Conservation (phyloP, 2,113 vertebrate genomes). For the Colinus virginianus region DNA sequence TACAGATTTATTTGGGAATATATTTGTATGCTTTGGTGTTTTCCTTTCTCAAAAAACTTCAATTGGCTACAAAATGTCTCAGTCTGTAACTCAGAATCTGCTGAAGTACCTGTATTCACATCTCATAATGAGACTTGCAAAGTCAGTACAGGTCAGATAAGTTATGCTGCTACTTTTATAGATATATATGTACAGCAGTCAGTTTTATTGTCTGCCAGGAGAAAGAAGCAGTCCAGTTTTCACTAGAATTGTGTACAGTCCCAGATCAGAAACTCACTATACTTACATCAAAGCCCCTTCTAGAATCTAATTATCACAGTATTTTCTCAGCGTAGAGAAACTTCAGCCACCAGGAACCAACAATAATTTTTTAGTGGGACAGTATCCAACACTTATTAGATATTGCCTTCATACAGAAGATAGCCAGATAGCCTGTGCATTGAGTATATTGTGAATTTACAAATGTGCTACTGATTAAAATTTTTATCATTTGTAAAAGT, state of each 20-base stretch:
- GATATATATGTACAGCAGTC: neutral
- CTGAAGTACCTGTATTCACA: neutral
- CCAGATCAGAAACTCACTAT: neutral
- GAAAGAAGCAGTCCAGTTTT: neutral
- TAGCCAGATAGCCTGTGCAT: neutral
- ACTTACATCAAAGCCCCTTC: neutral
- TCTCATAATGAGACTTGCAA: neutral
- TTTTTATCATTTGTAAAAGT: neutral
- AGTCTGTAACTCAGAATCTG: neutral
- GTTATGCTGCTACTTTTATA: neutral
- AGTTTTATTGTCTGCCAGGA: neutral
- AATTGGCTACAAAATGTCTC: neutral
- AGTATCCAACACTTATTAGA: neutral
- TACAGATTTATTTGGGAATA: neutral
- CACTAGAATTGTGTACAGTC: neutral
- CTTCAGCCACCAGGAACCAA: neutral
- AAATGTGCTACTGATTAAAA: neutral
- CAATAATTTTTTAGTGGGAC: neutral
- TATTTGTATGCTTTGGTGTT: neutral
- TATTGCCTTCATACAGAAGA: neutral
- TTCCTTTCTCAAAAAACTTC: neutral
- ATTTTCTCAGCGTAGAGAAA: neutral
- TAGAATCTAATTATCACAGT: neutral
- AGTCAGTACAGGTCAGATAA: neutral
- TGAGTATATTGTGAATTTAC: neutral